A percentile compares a stretch with the other conserved stretches of the same genome.
These are phyloP conservation scores for Pristionchus mayeri DNA, from an alignment of 2,888 invertebrate genomes.

Conservation along the genomic window DNA sequence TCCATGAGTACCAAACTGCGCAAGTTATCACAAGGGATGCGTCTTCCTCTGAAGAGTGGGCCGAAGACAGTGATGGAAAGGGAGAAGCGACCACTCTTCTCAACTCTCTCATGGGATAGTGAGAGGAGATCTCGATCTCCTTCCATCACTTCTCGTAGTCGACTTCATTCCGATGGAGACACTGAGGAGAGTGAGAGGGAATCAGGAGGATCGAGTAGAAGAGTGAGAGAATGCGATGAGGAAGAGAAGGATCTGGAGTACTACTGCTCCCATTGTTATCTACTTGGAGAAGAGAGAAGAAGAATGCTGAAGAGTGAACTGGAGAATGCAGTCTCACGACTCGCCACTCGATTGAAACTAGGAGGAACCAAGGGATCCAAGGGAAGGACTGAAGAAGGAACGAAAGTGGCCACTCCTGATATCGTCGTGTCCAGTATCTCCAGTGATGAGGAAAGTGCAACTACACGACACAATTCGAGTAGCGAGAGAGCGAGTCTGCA, in stretches of 20 bases:
- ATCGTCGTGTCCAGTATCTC: conserved; percentile 35
- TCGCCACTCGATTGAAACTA: conserved; percentile 69
- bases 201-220: conserved; percentile 9
- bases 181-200: conserved; percentile 16
- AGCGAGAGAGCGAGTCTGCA: conserved; percentile 45
- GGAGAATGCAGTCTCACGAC: conserved; percentile 72
- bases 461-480: conserved; percentile 32
- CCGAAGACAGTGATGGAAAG: conserved; percentile 48
- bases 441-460: conserved; percentile 32
- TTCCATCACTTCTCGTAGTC: not conserved
- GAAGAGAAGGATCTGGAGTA: conserved; percentile 42
- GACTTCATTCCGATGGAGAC: conserved; percentile 47
- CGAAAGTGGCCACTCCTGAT: conserved; percentile 39
- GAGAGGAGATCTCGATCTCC: conserved; percentile 31
- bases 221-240: conserved; percentile 13
- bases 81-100: conserved; percentile 53
- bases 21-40: conserved; percentile 39
- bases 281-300: conserved; percentile 61
- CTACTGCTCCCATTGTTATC: conserved; percentile 61
- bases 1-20: conserved; percentile 42
- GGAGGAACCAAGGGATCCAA: conserved; percentile 58
- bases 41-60: conserved; percentile 31
- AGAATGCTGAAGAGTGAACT: conserved; percentile 66
- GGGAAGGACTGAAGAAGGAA: not conserved
- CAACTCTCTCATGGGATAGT: conserved; percentile 55